phyloP scores from a whole-genome alignment of 1,140 invertebrate genomes.

The Cylas formicarius region DNA sequence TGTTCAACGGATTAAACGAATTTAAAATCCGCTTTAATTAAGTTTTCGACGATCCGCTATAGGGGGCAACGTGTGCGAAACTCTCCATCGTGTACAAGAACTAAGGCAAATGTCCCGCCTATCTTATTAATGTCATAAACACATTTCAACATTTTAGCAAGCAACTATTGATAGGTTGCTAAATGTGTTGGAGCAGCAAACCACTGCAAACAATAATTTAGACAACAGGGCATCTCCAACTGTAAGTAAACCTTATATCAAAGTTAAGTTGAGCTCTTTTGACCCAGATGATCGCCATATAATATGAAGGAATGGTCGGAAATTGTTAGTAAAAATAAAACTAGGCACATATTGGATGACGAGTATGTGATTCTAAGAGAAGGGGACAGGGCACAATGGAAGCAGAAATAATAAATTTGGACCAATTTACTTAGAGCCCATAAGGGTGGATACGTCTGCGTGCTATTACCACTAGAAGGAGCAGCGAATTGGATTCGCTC shows the following conservation, averaged over 20 bases:
- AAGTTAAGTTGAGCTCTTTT: slow-evolving; percentile 1
- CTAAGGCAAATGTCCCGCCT: too few species aligned
- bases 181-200: slow-evolving; percentile 4
- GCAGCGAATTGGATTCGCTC: neutral
- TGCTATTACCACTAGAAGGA: neutral
- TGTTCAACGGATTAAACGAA: too few species aligned
- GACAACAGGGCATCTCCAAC: neutral
- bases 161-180: slow-evolving; percentile 5
- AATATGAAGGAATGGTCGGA: slow-evolving; percentile 9
- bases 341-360: neutral
- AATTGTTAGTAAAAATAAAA: neutral
- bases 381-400: slow-evolving; percentile 3
- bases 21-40: too few species aligned
- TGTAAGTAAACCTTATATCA: slow-evolving; percentile 7
- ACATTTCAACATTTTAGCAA: too few species aligned
- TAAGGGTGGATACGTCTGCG: neutral
- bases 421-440: neutral
- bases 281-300: slow-evolving; percentile 7
- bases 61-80: too few species aligned
- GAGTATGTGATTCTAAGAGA: slow-evolving; percentile 1
- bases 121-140: too few species aligned
- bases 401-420: neutral
- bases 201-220: neutral
- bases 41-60: too few species aligned
- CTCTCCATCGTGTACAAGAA: too few species aligned